A percentile compares a stretch with the other conserved stretches of the same genome.
Conservation (phyloP, 2,888 invertebrate species). For the Hesperia comma region DNA sequence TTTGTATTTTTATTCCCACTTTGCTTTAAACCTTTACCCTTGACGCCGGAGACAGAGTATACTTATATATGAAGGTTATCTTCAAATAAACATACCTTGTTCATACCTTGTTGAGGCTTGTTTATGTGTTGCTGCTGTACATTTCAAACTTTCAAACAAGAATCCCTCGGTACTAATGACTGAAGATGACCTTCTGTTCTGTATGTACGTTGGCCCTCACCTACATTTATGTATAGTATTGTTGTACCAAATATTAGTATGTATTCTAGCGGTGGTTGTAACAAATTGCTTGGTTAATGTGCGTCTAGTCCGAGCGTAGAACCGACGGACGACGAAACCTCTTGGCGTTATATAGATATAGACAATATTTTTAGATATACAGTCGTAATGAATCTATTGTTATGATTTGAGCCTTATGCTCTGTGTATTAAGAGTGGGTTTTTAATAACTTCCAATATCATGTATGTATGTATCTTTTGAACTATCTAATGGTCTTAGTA, state of each 20-base stretch:
- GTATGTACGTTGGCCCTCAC: background rate
- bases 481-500: too few species aligned
- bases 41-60: too few species aligned
- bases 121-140: too few species aligned
- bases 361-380: conserved; percentile 24
- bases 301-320: conserved; percentile 64
- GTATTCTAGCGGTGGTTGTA: conserved; percentile 28
- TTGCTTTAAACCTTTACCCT: too few species aligned
- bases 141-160: too few species aligned
- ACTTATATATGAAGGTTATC: too few species aligned
- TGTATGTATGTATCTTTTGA: background rate
- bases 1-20: too few species aligned
- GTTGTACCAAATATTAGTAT: conserved; percentile 45
- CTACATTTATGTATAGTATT: conserved; percentile 35
- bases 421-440: background rate
- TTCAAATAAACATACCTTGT: too few species aligned
- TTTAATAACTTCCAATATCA: background rate
- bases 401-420: conserved; percentile 5
- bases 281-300: conserved; percentile 49
- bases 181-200: too few species aligned
- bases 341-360: conserved; percentile 56
- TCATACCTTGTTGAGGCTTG: too few species aligned
- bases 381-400: conserved; percentile 7
- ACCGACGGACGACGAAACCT: conserved; percentile 56
- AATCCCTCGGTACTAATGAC: too few species aligned